Conservation (phyloP, 1,140 invertebrate species). For the Bradysia coprophila region DNA sequence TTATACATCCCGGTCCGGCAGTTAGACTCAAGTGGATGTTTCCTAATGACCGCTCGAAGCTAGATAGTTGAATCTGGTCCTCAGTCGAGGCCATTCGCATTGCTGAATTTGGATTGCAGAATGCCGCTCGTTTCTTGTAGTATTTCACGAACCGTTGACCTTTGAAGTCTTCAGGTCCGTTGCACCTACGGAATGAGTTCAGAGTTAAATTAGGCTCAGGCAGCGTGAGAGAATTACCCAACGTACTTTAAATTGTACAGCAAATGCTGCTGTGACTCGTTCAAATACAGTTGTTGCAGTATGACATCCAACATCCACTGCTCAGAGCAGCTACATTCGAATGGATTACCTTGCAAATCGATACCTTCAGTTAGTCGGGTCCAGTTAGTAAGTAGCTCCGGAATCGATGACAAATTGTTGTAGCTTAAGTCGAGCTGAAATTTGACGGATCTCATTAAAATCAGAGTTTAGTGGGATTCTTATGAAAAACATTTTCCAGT, state of each 20-base stretch:
- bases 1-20: too few relatives aligned
- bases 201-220: too few relatives aligned
- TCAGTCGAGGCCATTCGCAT: too few relatives aligned
- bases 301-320: conserved; percentile 1
- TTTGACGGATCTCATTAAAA: too few relatives aligned
- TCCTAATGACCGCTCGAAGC: too few relatives aligned
- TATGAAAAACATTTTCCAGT: too few relatives aligned
- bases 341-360: conserved; percentile 3
- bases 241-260: not conserved
- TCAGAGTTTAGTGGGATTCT: too few relatives aligned
- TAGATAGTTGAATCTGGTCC: too few relatives aligned
- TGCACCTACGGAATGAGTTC: not conserved
- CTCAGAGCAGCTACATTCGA: not conserved
- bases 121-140: not conserved
- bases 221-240: too few relatives aligned
- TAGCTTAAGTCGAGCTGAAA: conserved; percentile 2
- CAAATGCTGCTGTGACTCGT: not conserved
- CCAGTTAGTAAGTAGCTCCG: conserved; percentile 1
- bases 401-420: not conserved
- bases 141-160: not conserved
- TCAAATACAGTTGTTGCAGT: not conserved
- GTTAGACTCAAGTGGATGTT: too few relatives aligned
- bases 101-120: not conserved
- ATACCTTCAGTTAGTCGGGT: not conserved
- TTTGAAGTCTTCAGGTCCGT: not conserved